phyloP scores from a whole-genome alignment of 2,113 vertebrate genomes.

The Gambusia affinis region DNA sequence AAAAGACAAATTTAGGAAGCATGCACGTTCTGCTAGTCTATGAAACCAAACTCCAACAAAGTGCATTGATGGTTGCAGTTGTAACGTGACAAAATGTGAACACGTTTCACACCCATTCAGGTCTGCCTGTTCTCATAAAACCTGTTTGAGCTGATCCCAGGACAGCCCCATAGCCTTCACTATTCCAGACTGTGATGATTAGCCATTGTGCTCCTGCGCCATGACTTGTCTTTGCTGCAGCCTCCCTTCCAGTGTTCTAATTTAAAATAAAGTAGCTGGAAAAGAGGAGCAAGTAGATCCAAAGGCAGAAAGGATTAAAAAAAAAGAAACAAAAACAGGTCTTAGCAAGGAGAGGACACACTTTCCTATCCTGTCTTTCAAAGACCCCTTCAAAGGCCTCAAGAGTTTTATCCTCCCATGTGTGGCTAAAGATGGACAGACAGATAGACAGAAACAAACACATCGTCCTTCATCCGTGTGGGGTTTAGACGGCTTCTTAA shows the following conservation, averaged over 20 bases:
- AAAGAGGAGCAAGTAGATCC: conserved; percentile 35
- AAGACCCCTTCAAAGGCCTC: conserved; percentile 59
- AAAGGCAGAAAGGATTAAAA: neutral
- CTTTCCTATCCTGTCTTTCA: conserved; percentile 30
- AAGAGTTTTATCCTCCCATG: conserved; percentile 56
- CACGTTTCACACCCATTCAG: neutral
- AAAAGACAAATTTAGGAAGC: too few species aligned
- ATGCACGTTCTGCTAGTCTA: too few species aligned
- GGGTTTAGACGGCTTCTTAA: conserved; percentile 49
- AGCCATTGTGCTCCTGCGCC: conserved; percentile 56
- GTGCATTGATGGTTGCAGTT: too few species aligned
- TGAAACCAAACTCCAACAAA: too few species aligned
- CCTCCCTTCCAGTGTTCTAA: conserved; percentile 37
- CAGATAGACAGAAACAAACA: neutral
- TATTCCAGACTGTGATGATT: conserved; percentile 57
- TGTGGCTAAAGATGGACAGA: conserved; percentile 15
- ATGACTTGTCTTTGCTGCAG: conserved; percentile 39
- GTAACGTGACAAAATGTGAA: neutral
- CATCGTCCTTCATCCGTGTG: conserved; percentile 28
- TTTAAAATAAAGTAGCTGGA: conserved; percentile 47
- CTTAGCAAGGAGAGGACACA: conserved; percentile 53
- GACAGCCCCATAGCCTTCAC: conserved; percentile 50
- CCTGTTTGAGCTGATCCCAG: conserved; percentile 37
- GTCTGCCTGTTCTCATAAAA: conserved; percentile 6
- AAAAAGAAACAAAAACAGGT: conserved; percentile 30